These are phyloP conservation scores for Melieria crassipennis DNA, from an alignment of 2,888 invertebrate genomes.

Conservation along the genomic window DNA sequence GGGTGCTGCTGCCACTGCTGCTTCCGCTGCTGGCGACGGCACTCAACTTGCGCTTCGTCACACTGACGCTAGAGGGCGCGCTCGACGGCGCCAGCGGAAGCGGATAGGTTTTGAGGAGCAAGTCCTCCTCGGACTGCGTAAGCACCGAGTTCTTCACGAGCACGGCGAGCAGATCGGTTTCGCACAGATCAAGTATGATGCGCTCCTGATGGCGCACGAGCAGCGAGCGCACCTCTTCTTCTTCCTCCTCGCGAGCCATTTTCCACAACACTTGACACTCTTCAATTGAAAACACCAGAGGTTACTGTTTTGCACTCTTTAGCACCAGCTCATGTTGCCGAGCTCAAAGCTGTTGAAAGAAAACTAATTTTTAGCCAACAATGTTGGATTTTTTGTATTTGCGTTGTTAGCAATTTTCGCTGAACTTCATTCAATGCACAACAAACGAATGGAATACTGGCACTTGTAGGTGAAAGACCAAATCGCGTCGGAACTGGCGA, in stretches of 20 bases:
- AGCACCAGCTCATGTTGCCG: no score
- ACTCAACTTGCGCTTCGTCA: conserved; percentile 58
- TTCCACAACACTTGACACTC: conserved; percentile 29
- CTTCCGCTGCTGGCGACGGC: conserved; percentile 55
- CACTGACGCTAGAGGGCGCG: conserved; percentile 53
- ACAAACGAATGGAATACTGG: no score
- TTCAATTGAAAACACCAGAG: no score
- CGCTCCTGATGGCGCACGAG: conserved; percentile 72
- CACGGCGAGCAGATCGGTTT: conserved; percentile 72
- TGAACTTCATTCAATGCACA: no score
- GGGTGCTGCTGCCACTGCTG: conserved; percentile 40
- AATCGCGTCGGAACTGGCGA: no score
- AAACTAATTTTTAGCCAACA: no score
- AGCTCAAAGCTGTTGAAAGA: no score
- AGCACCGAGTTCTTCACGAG: conserved; percentile 74
- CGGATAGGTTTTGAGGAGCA: conserved; percentile 56
- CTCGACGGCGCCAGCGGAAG: conserved; percentile 43
- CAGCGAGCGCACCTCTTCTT: conserved; percentile 70
- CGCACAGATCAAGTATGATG: conserved; percentile 72
- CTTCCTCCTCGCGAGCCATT: conserved; percentile 64
- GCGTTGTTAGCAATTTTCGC: no score
- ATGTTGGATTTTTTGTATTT: no score
- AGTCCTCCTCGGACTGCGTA: conserved; percentile 72
- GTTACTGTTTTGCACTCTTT: no score
- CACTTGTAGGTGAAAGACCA: no score